Conservation (phyloP, 2,113 vertebrate genomes). For the Cephalopterus ornatus region DNA sequence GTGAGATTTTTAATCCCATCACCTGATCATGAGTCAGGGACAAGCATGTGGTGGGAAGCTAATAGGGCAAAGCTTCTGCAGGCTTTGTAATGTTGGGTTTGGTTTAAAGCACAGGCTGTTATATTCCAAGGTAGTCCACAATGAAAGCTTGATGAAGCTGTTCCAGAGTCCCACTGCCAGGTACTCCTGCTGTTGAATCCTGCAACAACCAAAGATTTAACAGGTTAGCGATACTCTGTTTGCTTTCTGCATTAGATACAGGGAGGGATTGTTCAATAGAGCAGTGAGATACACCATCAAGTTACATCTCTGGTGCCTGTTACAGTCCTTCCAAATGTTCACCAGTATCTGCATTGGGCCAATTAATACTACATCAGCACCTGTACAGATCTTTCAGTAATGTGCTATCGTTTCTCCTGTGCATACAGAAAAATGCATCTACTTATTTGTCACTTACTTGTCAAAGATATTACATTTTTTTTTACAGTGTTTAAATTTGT, state of each 20-base stretch:
- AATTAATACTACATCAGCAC: not conserved
- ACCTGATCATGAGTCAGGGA: not conserved
- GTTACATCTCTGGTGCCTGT: not conserved
- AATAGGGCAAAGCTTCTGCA: not conserved
- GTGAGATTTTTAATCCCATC: not conserved
- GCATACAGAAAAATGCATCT: not conserved
- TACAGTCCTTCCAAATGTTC: not conserved
- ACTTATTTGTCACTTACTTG: not conserved
- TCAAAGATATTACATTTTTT: not conserved
- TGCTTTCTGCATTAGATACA: not conserved
- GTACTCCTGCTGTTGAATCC: not conserved
- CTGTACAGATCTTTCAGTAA: not conserved
- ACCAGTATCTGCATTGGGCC: not conserved
- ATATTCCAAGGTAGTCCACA: accelerated
- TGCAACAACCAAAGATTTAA: not conserved
- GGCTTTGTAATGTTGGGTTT: not conserved
- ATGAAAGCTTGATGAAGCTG: not conserved
- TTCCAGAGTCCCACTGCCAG: not conserved
- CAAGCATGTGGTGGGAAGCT: not conserved
- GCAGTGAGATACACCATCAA: accelerated
- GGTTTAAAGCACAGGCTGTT: not conserved
- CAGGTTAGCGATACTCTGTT: not conserved
- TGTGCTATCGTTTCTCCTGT: not conserved
- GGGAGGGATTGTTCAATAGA: not conserved
- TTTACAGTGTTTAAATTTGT: not conserved